Evolutionary conservation across 2,888 invertebrate genomes (phyloP).

Genomic region (Machimus rusticus): DNA sequence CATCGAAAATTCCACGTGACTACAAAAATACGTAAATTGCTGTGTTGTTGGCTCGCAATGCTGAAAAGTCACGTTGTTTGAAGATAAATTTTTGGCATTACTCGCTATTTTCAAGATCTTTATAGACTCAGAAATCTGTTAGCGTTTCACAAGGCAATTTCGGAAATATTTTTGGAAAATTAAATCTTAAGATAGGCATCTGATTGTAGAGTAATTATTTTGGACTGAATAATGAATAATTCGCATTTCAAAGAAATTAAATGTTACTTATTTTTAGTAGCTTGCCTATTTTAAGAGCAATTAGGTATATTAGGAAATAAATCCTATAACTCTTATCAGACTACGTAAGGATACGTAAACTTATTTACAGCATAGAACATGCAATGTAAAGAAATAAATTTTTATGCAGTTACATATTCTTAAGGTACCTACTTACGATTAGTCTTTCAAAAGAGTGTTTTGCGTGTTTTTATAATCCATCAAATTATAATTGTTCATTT

Average conservation of each 20-base stretch:
- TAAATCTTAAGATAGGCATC: not conserved
- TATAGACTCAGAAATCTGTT: not conserved
- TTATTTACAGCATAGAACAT: too few relatives aligned
- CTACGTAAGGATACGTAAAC: too few relatives aligned
- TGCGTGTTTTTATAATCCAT: too few relatives aligned
- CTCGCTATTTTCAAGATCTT: not conserved
- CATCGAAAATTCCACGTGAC: not conserved
- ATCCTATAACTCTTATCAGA: too few relatives aligned
- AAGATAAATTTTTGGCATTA: not conserved
- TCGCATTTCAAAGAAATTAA: not conserved
- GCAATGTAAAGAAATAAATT: too few relatives aligned
- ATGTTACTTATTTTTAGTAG: too few relatives aligned
- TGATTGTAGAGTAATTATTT: not conserved
- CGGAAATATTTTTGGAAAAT: not conserved
- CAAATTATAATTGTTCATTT: too few relatives aligned
- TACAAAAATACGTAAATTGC: not conserved
- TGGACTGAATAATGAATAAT: not conserved
- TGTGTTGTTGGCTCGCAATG: not conserved
- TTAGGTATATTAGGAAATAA: too few relatives aligned
- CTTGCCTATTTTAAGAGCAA: too few relatives aligned
- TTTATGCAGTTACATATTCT: too few relatives aligned
- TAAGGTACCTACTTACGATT: too few relatives aligned
- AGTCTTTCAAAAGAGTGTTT: too few relatives aligned
- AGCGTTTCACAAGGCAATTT: not conserved
- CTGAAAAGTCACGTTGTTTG: not conserved